phyloP scores from a whole-genome alignment of 2,113 vertebrate genomes.

The Heterotis niloticus region DNA sequence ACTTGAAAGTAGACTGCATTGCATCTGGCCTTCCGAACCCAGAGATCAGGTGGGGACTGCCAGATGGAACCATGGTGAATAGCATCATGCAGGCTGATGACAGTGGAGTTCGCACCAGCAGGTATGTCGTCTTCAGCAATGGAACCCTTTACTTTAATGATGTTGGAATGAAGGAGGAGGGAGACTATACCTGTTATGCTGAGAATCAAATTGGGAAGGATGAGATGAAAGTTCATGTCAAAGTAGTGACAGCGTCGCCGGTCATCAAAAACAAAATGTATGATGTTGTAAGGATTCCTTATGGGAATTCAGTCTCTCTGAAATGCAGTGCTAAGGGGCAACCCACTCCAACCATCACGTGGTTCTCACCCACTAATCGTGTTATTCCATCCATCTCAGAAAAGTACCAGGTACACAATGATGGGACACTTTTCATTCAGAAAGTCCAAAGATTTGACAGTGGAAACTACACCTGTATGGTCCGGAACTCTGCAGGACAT shows the following conservation, averaged over 20 bases:
- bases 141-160: slow-evolving; percentile 84
- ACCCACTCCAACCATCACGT: slow-evolving; percentile 68
- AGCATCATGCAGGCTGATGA: slow-evolving; percentile 64
- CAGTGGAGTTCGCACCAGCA: slow-evolving; percentile 57
- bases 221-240: slow-evolving; percentile 81
- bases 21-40: slow-evolving; percentile 84
- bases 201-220: slow-evolving; percentile 87
- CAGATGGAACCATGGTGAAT: slow-evolving; percentile 84
- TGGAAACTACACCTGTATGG: slow-evolving; percentile 86
- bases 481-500: slow-evolving; percentile 72
- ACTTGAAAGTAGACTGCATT: slow-evolving; percentile 84
- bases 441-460: slow-evolving; percentile 78
- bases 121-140: slow-evolving; percentile 84
- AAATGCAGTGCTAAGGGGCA: slow-evolving; percentile 73
- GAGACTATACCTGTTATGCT: slow-evolving; percentile 87
- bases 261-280: slow-evolving; percentile 62
- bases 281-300: slow-evolving; percentile 57
- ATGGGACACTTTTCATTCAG: slow-evolving; percentile 78
- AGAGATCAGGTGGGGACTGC: slow-evolving; percentile 83
- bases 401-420: slow-evolving; percentile 71
- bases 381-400: slow-evolving; percentile 62
- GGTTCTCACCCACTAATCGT: slow-evolving; percentile 77
- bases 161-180: slow-evolving; percentile 75
- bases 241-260: slow-evolving; percentile 64
- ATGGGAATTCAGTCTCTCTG: slow-evolving; percentile 68